Conservation (phyloP, 2,888 invertebrate genomes). For the Coelogynopora nodosa region DNA sequence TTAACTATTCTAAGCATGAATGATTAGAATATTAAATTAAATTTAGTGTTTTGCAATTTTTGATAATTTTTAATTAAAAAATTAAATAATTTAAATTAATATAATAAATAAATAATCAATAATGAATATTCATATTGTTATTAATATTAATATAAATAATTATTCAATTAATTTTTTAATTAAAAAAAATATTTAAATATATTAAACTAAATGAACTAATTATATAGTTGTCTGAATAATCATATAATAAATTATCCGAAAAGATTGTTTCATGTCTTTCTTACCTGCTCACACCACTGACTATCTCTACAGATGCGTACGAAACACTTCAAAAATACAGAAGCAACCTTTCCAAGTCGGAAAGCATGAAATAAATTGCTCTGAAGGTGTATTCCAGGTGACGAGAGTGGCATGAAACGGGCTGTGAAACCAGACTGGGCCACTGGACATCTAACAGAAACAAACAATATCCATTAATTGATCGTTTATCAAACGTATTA, state of each 20-base stretch:
- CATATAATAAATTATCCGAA: neutral
- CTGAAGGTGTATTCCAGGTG: constrained; percentile 11
- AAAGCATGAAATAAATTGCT: neutral
- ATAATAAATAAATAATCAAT: too few relatives aligned
- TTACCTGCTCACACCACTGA: neutral
- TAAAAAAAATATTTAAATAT: too few relatives aligned
- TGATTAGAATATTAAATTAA: too few relatives aligned
- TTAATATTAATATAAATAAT: neutral
- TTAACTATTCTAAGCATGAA: too few relatives aligned
- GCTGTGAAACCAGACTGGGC: neutral
- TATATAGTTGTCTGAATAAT: neutral
- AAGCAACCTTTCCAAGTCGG: neutral
- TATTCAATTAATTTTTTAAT: neutral
- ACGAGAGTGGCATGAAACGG: neutral
- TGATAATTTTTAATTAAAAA: too few relatives aligned
- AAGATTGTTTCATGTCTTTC: neutral
- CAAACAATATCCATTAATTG: too few relatives aligned
- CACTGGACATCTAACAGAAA: neutral
- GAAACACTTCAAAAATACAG: neutral
- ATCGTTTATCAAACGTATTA: neutral
- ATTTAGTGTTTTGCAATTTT: too few relatives aligned
- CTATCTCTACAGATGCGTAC: neutral
- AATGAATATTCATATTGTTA: too few relatives aligned
- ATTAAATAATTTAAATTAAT: too few relatives aligned
- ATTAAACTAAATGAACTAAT: neutral